Evolutionary conservation across 35 echinoderm and acorn worm species (phyloP), one percentile per base, ranked within the genome.

Genomic region (Ophiothrix spiculata): DNA sequence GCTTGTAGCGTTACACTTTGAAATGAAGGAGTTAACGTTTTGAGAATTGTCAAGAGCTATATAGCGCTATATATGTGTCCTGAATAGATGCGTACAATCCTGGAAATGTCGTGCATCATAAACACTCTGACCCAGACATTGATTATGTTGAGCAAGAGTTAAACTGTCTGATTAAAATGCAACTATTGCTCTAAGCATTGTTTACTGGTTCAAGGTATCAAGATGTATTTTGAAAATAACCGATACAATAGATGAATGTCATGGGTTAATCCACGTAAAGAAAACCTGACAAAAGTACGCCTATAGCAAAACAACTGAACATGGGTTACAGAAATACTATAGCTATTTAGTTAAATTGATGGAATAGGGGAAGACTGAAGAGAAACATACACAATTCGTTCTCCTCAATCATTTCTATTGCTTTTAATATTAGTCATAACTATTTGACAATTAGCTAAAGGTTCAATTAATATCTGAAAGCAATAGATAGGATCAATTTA

Each of bases 301-400:
- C 60, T 25, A 69, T 25, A 69, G 60, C 60, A 69, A 69, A 69
- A 15, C 60, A 15, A 69, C 60, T 25, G 10, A 69, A 69, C 60
- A 69, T 25, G 60, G 60, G 60, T 69, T 69, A 69, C 16, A 69
- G 60, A 69, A 69, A 69, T 69, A 69, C 60, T 69, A 69, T 69
- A 69, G 60, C 60, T 69, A 69, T 69, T 69, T 69, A 69, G 60
- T 10, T 69, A 69, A 69, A 69, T 69, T 69, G 60, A 69, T 69
- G 60, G 60, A 25, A 69, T 69, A 25, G 16, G 60, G 23, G 60
- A 28, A 28, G 60, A 69, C 17, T 49, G 29, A 28, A 69, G 60
- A 69, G n/a, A 69, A 69, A 69, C 23, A 69, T 69, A 69, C 23
- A 69, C 6, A n/a, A n/a, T n/a, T n/a, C n/a, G n/a, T 69, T 2